Evolutionary conservation across 2,797 vertebrate genomes (phyloP).

Genomic region (Dicrostonyx torquatus): DNA sequence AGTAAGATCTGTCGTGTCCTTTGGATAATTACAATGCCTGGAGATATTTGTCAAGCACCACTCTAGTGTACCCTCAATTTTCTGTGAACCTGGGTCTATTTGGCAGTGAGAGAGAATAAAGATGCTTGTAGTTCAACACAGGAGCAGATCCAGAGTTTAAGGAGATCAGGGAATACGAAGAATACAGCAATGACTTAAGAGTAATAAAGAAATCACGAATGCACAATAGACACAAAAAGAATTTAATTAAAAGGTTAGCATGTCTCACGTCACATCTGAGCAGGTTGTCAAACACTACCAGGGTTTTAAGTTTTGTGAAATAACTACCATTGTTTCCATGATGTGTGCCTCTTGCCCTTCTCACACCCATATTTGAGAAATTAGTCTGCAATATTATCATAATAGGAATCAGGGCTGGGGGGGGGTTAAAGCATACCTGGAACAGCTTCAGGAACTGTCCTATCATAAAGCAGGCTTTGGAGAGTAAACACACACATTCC

Average conservation of each 20-base stretch:
- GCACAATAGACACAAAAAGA: not conserved
- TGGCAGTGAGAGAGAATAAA: not conserved
- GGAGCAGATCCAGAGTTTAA: not conserved
- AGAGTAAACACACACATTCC: not conserved
- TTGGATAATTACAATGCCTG: not conserved
- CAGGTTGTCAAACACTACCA: not conserved
- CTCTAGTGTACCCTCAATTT: not conserved
- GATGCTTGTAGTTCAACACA: not conserved
- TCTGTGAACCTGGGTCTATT: not conserved
- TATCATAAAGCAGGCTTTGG: not conserved
- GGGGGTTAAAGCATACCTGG: not conserved
- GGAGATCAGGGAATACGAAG: not conserved
- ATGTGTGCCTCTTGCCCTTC: not conserved
- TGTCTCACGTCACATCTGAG: not conserved
- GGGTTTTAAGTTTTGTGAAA: not conserved
- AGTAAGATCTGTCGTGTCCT: too few species aligned
- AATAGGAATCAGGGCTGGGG: not conserved
- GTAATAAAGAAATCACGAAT: not conserved
- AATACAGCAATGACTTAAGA: too few species aligned
- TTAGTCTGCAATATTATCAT: not conserved
- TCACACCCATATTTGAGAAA: not conserved
- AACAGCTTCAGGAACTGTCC: not conserved
- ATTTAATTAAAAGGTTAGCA: not conserved
- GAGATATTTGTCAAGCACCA: not conserved
- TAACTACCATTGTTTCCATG: not conserved